Conservation (phyloP, 2,113 vertebrate species). For the human region DNA sequence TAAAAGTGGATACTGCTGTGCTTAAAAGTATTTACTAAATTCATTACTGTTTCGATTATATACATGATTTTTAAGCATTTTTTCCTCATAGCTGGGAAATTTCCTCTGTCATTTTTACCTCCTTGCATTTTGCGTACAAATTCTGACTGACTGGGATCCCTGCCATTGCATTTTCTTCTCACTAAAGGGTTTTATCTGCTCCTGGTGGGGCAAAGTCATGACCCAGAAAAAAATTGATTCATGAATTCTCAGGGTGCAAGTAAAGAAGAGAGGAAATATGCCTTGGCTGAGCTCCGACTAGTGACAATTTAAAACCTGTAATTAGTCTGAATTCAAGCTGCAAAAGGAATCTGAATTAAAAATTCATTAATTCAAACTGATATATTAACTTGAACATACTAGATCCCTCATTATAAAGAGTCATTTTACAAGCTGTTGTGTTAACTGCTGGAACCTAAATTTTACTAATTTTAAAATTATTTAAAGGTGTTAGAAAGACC, state of each 20-base stretch:
- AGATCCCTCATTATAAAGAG: constrained; percentile 83
- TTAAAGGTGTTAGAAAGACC: constrained; percentile 74
- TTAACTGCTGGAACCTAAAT: constrained; percentile 79
- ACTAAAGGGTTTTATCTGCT: constrained; percentile 87
- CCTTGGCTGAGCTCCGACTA: constrained; percentile 87
- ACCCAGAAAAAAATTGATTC: constrained; percentile 91
- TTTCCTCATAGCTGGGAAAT: constrained; percentile 79
- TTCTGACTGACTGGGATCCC: constrained; percentile 83
- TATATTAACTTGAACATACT: constrained; percentile 89
- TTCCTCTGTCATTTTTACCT: constrained; percentile 85
- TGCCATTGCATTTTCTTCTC: constrained; percentile 87
- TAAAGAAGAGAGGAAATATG: constrained; percentile 87
- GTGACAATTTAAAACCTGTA: constrained; percentile 91
- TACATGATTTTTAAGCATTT: constrained; percentile 76
- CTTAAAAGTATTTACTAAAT: constrained; percentile 83
- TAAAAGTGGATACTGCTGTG: constrained; percentile 77
- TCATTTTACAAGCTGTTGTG: constrained; percentile 81
- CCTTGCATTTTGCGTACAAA: constrained; percentile 82
- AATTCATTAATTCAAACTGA: constrained; percentile 88
- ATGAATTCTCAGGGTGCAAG: constrained; percentile 88
- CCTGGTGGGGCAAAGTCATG: constrained; percentile 86
- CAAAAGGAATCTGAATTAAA: constrained; percentile 87
- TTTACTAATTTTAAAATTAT: constrained; percentile 82
- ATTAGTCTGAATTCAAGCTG: constrained; percentile 90
- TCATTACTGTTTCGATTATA: constrained; percentile 80